Evolutionary conservation across 2,113 vertebrate species (phyloP), one percentile per base, ranked within the genome.

Genomic region (Trematomus loennbergii): DNA sequence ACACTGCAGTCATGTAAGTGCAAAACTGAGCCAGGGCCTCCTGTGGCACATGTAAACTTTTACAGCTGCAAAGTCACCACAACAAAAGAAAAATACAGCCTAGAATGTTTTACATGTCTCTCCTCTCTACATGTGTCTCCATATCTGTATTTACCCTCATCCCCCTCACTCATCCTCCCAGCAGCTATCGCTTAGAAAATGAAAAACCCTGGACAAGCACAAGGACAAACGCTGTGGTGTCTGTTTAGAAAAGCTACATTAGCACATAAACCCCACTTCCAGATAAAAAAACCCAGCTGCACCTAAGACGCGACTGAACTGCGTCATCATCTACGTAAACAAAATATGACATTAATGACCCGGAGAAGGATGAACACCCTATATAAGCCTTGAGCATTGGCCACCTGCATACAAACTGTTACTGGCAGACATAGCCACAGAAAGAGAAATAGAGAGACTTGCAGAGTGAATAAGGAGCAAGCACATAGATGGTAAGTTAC

Each of bases 401-500:
- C 62, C 36, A 17, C 49, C 2, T 0, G 48, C 52, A 63, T 57
- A 12, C n/a, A 71, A 65, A 55, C 25, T 48, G 64, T 83, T 50
- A 17, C 74, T 68, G 49, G 57, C 1, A 59, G 1, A 12, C 57
- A 69, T 6, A 45, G 67, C 20, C 43, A 46, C 16, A 22, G 48
- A 73, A 50, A 11, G 25, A 20, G 18, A 36, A 5, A 70, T 18
- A 22, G 29, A 5, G 72, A 72, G 75, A 75, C 78, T 55, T 67
- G 66, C 18, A 1, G 66, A 71, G 64, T 3, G 46, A 82, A 80
- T 48, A 75, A 43, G 72, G 17, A 60, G 72, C 72, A 85, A 83
- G 87, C 69, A 87, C 80, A 91, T 72, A 72, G 83, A 90, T 82
- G 64, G 65, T 72, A 58, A 66, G 79, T 75, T 88, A 71, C 84